Base-by-base conservation (phyloP, 2,113 vertebrate species). In the Psittacus erithacus region DNA sequence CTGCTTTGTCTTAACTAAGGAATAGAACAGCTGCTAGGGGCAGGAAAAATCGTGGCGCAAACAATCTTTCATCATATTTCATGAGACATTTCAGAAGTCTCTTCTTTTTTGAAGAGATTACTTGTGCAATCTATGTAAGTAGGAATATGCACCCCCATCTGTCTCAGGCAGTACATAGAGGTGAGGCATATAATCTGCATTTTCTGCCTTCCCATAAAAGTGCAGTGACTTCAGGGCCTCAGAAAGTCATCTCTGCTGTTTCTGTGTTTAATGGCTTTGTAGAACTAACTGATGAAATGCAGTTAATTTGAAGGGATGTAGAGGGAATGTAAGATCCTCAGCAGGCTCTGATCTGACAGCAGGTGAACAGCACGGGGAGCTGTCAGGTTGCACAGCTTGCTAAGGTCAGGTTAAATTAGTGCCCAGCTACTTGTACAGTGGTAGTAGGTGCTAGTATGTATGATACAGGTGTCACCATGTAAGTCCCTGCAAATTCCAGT, bases 391-490 rank as follows among this genome's bases (percentile, higher is more conserved):
- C 71, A 74, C 67, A 41, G 43, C n/a, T 80, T 63, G 68, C 70
- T 85, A 49, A 49, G n/a, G 70, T 67, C 62, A 33, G 67, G 46
- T 91, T 82, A 94, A 92, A 91, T 91, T 77, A 67, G 71, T 53
- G 82, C 85, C 63, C 84, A 55, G 17, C 63, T 82, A 25, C 78
- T 87, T 49, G 59, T 59, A 24, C 28, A 35, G 44, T 47, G 44
- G 28, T 63, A 53, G 44, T 41, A 62, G 43, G 67, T 57, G 67
- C 57, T 80, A 33, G 65, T 59, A 17, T 11, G 6, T 33, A 4
- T 23, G 50, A 9, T 62, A 43, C 65, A 73, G 44, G 78, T 73
- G 82, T 79, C 78, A 62, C 59, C 44, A 16, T 62, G 27, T 24
- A 85, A 95, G 85, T 29, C 70, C n/a, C 43, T 73, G 64, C 29